Base-by-base conservation (phyloP, 2,113 vertebrate species). In the Corydoras maculifer region DNA sequence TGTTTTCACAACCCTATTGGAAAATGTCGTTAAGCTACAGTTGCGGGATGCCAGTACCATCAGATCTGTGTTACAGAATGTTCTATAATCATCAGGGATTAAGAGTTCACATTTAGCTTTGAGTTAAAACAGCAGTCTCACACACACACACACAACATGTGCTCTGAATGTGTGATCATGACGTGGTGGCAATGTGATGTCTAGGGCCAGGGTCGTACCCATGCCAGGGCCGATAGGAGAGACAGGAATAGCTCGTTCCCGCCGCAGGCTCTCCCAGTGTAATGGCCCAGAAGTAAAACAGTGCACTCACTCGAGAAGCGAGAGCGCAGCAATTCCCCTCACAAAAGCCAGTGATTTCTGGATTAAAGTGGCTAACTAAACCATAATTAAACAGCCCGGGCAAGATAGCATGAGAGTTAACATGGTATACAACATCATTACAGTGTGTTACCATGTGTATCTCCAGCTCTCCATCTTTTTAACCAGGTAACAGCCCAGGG, bases 201-300 rank as follows among this genome's bases (percentile, higher is more conserved):
- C 35, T 29, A 60, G 32, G 65, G 58, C 61, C 29, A 62, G 48
- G 77, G 73, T 75, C 73, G 58, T 55, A 60, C 73, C 54, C 48
- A 51, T 72, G 77, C 73, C 77, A 75, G 50, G 54, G 62, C 65
- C 65, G 73, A 78, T 72, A 70, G 68, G 60, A 68, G 69, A 69
- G 77, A 81, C 71, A 58, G 72, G 80, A 84, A 82, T 80, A 82
- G 70, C 49, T 57, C 14, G 43, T 69, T 55, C 58, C 62, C 70
- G 71, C 76, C 80, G 25, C 70, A 53, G 78, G 77, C 72, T 70
- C 77, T 73, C 60, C 59, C 57, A 62, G 60, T 67, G 77, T 81
- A 82, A 79, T 78, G 73, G 76, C 67, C 76, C 76, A 75, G 81
- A 82, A 81, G 80, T 77, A 75, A 80, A 67, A 55, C 48, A 54